phyloP scores from a whole-genome alignment of 2,888 invertebrate species.

The Leptothorax acervorum region DNA sequence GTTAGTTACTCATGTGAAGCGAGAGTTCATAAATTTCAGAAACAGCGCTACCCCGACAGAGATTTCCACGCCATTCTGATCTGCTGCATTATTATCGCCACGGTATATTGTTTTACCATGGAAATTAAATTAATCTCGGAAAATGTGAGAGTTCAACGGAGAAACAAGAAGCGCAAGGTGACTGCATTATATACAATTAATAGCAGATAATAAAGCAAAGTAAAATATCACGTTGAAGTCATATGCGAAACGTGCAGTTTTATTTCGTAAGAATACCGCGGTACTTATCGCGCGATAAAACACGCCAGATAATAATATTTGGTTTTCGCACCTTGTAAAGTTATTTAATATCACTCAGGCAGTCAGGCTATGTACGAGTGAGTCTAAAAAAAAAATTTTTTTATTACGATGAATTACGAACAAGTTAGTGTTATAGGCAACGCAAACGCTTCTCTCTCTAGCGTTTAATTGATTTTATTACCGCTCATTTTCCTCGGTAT shows the following conservation, averaged over 20 bases:
- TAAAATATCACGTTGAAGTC: neutral
- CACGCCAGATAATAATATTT: constrained; percentile 36
- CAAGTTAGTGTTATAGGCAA: neutral
- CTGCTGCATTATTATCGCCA: neutral
- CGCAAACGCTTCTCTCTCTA: neutral
- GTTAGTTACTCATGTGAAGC: neutral
- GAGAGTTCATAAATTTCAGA: constrained; percentile 14
- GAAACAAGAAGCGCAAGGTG: too few relatives aligned
- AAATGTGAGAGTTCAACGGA: constrained; percentile 14
- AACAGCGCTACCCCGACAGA: neutral
- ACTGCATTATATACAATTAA: neutral
- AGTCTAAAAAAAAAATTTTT: neutral
- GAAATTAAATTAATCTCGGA: constrained; percentile 29
- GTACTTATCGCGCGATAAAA: constrained; percentile 28
- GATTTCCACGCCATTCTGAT: neutral
- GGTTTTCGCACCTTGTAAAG: constrained; percentile 1
- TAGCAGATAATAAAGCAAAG: neutral
- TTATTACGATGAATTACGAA: neutral
- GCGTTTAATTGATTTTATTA: constrained; percentile 4
- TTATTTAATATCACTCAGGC: constrained; percentile 26
- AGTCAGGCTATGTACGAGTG: neutral
- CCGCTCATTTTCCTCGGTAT: neutral
- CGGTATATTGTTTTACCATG: neutral
- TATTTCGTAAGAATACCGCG: constrained; percentile 4
- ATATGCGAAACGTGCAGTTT: neutral